Base-by-base conservation (phyloP, 1,140 invertebrate genomes). In the Aphelenchoides fujianensis region DNA sequence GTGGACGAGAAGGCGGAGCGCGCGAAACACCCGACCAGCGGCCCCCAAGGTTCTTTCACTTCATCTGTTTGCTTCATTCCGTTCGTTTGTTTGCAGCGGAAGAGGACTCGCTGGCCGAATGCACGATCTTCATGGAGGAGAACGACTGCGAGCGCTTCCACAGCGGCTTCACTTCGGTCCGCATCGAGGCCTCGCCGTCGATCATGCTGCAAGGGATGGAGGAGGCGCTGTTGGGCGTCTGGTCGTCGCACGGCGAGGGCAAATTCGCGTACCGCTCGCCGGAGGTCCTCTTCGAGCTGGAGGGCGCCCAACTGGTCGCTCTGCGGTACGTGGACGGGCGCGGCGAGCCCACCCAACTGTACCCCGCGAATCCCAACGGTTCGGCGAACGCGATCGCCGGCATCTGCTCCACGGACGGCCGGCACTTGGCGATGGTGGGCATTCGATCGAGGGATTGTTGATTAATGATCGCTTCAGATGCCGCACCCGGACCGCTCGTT, bases 171-270 rank as follows among this genome's bases (percentile, higher is more conserved):
- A 89, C 88, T 27, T 91, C 91, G 0, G 91, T 97, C 0, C 89
- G 86, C 75, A 90, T 97, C 63, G 85, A 89, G 53, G 87, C 88
- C 75, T 89, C 89, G 27, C 89, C 90, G 1, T 86, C 92, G 0
- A 90, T 97, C 7, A 94, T 97, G 92, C 86, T 97, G 61, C 85
- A 87, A 74, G 92, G 89, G 2, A 95, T 98, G 94, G 89, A 90
- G 69, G 90, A 89, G 3, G 90, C 90, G 2, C 86, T 91, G 0
- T 86, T 97, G 30, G 95, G 95, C 12, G 91, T 96, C 72, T 98
- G 95, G 95, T 89, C 94, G 30, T 93, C 94, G n/a, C 95, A 98
- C 82, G 95, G 92, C 2, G 95, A 98, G 88, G 95, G 95, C 80
- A 88, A 88, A 72, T 90, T 90, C 85, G 85, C 85, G 3, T 90